These are phyloP conservation scores for Dicaeum eximium DNA, from an alignment of 2,113 vertebrate species.

Conservation along the genomic window DNA sequence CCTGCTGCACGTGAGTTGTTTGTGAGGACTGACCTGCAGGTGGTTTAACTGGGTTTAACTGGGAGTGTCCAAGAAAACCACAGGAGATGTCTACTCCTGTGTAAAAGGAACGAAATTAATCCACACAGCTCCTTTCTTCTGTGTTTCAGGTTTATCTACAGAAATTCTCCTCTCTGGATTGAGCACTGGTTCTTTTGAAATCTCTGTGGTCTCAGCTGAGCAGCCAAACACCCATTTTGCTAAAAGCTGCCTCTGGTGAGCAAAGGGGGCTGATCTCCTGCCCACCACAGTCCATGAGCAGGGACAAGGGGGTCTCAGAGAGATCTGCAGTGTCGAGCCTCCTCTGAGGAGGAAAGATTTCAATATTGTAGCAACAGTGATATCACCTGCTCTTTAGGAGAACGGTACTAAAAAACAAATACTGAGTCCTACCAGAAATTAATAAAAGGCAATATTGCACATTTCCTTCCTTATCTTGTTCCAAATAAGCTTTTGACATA, in stretches of 20 bases:
- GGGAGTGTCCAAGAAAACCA: neutral
- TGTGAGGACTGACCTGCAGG: neutral
- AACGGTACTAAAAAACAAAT: neutral
- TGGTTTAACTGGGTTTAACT: neutral
- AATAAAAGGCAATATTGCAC: neutral
- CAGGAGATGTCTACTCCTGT: neutral
- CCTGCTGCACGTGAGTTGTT: neutral
- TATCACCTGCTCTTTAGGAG: neutral
- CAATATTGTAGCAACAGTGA: neutral
- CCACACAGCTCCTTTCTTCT: neutral
- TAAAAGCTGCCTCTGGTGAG: neutral
- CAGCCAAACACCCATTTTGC: neutral
- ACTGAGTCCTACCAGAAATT: neutral
- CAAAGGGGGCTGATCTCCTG: neutral
- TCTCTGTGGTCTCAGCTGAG: neutral
- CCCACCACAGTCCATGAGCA: neutral
- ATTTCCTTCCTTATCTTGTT: neutral
- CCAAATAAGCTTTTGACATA: neutral
- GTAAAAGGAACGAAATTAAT: neutral
- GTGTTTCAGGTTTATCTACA: neutral
- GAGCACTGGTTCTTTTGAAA: rapidly evolving
- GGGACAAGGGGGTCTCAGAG: neutral
- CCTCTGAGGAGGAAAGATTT: neutral
- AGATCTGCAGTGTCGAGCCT: neutral
- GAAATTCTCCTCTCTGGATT: neutral